phyloP scores from a whole-genome alignment of 2,113 vertebrate species.

The Ochotona curzoniae region DNA sequence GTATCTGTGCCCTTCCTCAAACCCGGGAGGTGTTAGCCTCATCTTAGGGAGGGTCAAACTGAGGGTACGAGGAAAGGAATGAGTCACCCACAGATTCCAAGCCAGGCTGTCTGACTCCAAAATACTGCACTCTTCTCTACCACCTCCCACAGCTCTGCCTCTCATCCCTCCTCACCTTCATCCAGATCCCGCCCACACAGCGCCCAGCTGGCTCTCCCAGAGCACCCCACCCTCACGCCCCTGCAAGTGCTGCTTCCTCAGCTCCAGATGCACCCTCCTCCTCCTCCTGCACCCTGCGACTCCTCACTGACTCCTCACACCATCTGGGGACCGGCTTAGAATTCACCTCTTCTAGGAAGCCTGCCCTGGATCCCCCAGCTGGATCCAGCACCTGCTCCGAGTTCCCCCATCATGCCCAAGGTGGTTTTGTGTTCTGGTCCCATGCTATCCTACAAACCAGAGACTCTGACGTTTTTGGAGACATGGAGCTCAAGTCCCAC shows the following conservation, averaged over 20 bases:
- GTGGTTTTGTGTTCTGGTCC: neutral
- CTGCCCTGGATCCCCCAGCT: neutral
- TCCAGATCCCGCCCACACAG: neutral
- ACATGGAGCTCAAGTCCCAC: neutral
- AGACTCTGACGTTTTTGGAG: neutral
- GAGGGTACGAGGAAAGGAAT: neutral
- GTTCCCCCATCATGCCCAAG: neutral
- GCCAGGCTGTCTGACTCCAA: constrained; percentile 13
- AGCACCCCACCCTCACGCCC: neutral
- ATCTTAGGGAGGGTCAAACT: neutral
- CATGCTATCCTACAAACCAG: neutral
- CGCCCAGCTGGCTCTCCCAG: neutral
- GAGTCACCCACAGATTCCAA: neutral
- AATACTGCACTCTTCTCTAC: neutral
- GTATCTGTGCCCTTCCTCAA: neutral
- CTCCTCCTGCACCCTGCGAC: neutral
- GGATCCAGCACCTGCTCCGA: neutral
- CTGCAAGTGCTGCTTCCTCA: neutral
- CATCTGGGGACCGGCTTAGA: neutral
- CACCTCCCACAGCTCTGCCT: neutral
- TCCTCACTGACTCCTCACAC: neutral
- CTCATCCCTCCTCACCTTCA: neutral
- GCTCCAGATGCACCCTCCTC: neutral
- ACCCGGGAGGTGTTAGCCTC: neutral
- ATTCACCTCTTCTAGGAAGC: neutral